Evolutionary conservation across 2,113 vertebrate genomes (phyloP).

Genomic region (Rhinolophus sinicus): DNA sequence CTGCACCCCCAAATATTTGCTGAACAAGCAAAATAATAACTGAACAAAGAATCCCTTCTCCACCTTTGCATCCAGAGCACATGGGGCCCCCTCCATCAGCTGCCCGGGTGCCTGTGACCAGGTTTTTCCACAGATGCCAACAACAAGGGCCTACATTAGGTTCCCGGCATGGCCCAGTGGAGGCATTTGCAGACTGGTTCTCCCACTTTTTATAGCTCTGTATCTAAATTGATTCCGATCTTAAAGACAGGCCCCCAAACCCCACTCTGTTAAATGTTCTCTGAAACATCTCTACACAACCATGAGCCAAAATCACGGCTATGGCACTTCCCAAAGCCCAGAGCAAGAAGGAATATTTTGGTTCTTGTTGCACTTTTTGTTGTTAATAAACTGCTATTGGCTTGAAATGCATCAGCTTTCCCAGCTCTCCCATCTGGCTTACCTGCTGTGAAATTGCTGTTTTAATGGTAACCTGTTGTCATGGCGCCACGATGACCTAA

Average conservation of each 20-base stretch:
- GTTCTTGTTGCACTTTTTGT: neutral
- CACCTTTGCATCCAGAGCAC: rapidly evolving
- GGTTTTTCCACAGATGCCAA: too few species aligned
- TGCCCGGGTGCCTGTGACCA: neutral
- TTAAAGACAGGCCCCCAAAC: neutral
- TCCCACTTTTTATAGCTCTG: neutral
- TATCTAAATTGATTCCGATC: neutral
- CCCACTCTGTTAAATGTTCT: neutral
- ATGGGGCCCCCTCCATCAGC: rapidly evolving
- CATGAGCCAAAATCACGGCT: neutral
- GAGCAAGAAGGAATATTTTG: neutral
- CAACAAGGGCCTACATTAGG: rapidly evolving
- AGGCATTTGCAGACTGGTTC: neutral
- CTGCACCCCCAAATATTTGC: neutral
- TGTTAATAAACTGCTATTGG: neutral
- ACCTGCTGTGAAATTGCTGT: neutral
- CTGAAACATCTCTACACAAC: neutral
- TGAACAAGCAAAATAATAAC: neutral
- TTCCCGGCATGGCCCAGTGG: neutral
- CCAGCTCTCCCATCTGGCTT: rapidly evolving
- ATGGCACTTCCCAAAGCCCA: neutral
- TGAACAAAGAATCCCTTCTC: neutral
- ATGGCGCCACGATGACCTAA: rapidly evolving
- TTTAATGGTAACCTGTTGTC: neutral
- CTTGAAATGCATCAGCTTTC: rapidly evolving